These are phyloP conservation scores for Sinocyclocheilus maitianheensis DNA, from an alignment of 2,113 vertebrate genomes.

Conservation along the genomic window DNA sequence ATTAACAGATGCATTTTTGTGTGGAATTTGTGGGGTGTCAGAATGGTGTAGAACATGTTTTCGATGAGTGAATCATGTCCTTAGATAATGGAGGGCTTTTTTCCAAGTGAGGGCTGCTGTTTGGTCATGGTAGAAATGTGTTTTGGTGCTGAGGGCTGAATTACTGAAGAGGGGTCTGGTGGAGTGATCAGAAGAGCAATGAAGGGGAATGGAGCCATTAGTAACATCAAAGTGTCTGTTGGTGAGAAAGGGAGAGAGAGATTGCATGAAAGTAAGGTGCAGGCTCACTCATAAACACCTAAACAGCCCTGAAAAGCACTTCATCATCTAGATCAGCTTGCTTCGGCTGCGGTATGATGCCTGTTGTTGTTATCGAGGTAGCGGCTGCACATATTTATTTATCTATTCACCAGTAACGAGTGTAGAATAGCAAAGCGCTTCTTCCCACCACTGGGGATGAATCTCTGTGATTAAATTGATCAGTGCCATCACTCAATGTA, in stretches of 20 bases:
- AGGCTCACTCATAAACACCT: conserved; percentile 48
- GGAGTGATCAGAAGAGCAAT: conserved; percentile 46
- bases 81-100: conserved; percentile 28
- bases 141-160: conserved; percentile 47
- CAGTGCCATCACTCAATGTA: conserved; percentile 54
- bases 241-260: conserved; percentile 12
- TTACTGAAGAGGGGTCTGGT: conserved; percentile 47
- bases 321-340: conserved; percentile 46
- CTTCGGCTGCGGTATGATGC: conserved; percentile 42
- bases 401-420: conserved; percentile 52
- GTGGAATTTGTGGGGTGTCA: neutral
- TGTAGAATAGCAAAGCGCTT: conserved; percentile 49
- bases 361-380: conserved; percentile 50
- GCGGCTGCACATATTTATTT: conserved; percentile 49
- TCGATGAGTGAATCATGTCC: conserved; percentile 33
- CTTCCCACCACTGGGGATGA: conserved; percentile 33
- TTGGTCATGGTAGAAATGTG: conserved; percentile 44
- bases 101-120: conserved; percentile 10
- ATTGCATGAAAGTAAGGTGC: conserved; percentile 38
- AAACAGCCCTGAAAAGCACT: conserved; percentile 52
- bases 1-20: neutral
- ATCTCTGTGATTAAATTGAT: conserved; percentile 57
- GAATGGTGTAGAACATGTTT: neutral
- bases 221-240: conserved; percentile 54
- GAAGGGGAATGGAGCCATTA: conserved; percentile 51